Evolutionary conservation across 2,797 vertebrate genomes (phyloP), one percentile per base, ranked within the genome.

Genomic region (Zalophus californianus): DNA sequence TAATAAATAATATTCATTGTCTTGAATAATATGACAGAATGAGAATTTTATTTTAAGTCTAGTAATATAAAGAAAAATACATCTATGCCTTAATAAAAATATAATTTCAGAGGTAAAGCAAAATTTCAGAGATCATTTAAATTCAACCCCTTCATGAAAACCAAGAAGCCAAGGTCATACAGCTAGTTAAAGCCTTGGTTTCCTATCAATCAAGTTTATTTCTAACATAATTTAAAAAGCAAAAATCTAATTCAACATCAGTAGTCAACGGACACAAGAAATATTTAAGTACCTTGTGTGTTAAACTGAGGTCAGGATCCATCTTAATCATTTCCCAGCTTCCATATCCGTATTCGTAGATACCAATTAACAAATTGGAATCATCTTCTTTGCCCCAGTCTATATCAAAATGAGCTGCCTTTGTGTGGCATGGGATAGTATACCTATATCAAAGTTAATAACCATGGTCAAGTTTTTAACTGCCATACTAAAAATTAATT

Each of bases 251-350:
- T 11, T 50, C 38, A 94, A 77, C 13, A 89, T 73, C 48, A 96
- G 54, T 56, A 32, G 54, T 90, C 14, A 97, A 95, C 0, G 91
- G n/a, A 97, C 84, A 80, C 32, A 90, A 95, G 56, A 88, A 88
- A 90, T 29, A 92, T 18, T 70, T 97, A 94, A 83, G 84, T 98
- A 99, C 99, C 99, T 99, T 99, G 95, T 99, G 99, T 93, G 99
- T 99, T 96, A 99, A 99, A 96, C 99, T 99, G 95, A 99, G 99
- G 98, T 99, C 99, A 11, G 99, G 99, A 97, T 99, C 99, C 99
- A 99, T 99, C 99, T 99, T 99, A 97, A 99, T 99, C 99, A 99
- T 99, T 98, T 99, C 99, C 99, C 99, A 99, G 98, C 99, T 99
- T 96, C 99, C 99, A 82, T 99, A 99, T 2, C 99, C 99, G 83